Conservation (phyloP, 2,113 vertebrate species). For the Lepisosteus osseus region DNA sequence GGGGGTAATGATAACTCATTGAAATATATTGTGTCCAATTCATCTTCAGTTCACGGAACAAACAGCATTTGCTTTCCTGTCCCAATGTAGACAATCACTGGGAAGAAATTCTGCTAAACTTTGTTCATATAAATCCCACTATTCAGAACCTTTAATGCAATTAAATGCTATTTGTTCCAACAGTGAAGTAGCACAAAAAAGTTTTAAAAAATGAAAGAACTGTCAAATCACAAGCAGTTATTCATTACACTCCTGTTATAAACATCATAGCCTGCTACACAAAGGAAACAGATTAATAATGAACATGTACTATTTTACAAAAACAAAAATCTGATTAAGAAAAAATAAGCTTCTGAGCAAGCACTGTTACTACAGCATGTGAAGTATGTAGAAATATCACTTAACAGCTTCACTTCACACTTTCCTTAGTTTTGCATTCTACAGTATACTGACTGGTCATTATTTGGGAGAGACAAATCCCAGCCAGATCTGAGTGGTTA, state of each 20-base stretch:
- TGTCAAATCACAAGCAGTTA: slow-evolving; percentile 18
- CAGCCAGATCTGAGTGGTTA: too few species aligned
- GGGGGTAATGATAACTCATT: slow-evolving; percentile 27
- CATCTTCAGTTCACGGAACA: slow-evolving; percentile 8
- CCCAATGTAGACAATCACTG: not conserved
- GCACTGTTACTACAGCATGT: too few species aligned
- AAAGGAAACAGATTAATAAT: not conserved
- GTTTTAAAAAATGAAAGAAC: not conserved
- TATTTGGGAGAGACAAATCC: too few species aligned
- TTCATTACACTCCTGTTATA: slow-evolving; percentile 13
- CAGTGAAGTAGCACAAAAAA: too few species aligned
- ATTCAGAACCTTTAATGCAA: slow-evolving; percentile 12
- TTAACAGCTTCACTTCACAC: too few species aligned
- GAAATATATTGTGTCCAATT: slow-evolving; percentile 44
- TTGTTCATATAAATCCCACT: slow-evolving; percentile 3
- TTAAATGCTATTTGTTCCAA: too few species aligned
- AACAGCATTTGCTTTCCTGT: not conserved
- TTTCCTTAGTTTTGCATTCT: too few species aligned
- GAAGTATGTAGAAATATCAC: too few species aligned
- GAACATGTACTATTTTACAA: not conserved
- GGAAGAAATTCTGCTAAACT: not conserved
- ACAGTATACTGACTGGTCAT: too few species aligned
- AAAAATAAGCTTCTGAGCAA: too few species aligned
- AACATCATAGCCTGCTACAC: not conserved
- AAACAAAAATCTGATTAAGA: slow-evolving; percentile 3